Evolutionary conservation across 2,888 invertebrate genomes (phyloP).

Genomic region (Lamproptera curius): DNA sequence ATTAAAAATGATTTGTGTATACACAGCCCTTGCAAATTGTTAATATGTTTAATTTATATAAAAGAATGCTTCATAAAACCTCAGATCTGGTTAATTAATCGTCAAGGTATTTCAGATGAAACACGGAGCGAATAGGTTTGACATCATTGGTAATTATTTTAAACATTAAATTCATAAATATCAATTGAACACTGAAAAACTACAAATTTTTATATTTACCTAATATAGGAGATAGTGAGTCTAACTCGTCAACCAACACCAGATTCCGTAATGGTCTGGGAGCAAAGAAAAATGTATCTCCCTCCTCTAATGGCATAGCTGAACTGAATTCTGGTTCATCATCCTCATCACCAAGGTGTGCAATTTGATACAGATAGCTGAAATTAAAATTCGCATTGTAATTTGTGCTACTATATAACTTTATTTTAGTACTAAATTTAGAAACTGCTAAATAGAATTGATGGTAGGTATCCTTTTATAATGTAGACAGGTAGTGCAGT

Average conservation of each 20-base stretch:
- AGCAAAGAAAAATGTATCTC: slow-evolving; percentile 99
- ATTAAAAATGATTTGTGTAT: slow-evolving; percentile 19
- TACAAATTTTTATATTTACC: slow-evolving; percentile 65
- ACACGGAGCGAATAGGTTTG: slow-evolving; percentile 75
- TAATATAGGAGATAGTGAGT: slow-evolving; percentile 96
- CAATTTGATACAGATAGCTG: slow-evolving; percentile 98
- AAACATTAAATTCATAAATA: too few relatives aligned
- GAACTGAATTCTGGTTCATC: slow-evolving; percentile 99
- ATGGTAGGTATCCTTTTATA: too few relatives aligned
- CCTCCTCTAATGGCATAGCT: slow-evolving; percentile 98
- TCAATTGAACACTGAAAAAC: too few relatives aligned
- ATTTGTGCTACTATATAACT: too few relatives aligned
- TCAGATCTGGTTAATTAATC: slow-evolving; percentile 75
- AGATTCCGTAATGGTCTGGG: slow-evolving; percentile 95
- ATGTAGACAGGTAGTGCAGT: too few relatives aligned
- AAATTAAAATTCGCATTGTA: slow-evolving; percentile 37
- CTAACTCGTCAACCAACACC: slow-evolving; percentile 97
- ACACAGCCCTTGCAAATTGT: too few relatives aligned
- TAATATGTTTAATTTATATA: slow-evolving; percentile 5
- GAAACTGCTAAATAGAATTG: too few relatives aligned
- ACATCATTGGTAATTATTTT: slow-evolving; percentile 61
- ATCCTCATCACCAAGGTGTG: slow-evolving; percentile 99
- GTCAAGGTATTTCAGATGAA: slow-evolving; percentile 80
- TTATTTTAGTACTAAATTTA: too few relatives aligned
- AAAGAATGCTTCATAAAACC: too few relatives aligned